Evolutionary conservation across 2,113 vertebrate species (phyloP), one percentile per base, ranked within the genome.

Genomic region (Thinocorus orbignyianus): DNA sequence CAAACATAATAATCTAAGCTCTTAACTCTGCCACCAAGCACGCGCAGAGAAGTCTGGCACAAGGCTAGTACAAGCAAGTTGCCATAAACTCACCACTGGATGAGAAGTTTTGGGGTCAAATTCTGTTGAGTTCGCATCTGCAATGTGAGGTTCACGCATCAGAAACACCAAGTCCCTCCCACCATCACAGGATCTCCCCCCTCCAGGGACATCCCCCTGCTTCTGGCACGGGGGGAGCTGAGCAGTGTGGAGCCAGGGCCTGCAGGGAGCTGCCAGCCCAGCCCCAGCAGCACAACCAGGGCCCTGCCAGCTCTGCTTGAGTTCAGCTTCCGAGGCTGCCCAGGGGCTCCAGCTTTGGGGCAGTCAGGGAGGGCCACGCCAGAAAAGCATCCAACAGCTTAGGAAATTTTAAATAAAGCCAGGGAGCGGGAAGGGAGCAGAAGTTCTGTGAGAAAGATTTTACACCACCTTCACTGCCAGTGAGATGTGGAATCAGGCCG

Each of bases 81-180:
- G 12, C 46, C 66, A 70, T 5, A 7, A 92, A 98, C 99, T 96
- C 97, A 99, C 99, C 98, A 99, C 99, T 16, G 99, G 99, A 96
- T 99, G 98, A 77, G 97, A 97, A 41, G 99, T 98, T 93, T 99
- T 98, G 6, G 99, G 98, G 93, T 99, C 98, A 97, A 99, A 99
- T 95, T 99, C 99, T 54, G 99, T 99, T 2, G 99, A 99, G 97
- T 99, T 99, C 6, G 99, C 99, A 98, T 99, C 99, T 99, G 97
- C 82, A 92, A 97, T 28, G 76, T 30, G 14, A 95, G 0, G 8
- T 39, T 35, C 12, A 85, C 52, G 16, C 9, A 6, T 97, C n/a
- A 97, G 41, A 66, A 71, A 15, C 42, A 70, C 0, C 0, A 28
- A 33, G 13, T 31, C 33, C 24, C 62, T 87, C 58, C 39, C 2